phyloP scores from a whole-genome alignment of 2,797 vertebrate species.

The Enteromius unitaeniatus region DNA sequence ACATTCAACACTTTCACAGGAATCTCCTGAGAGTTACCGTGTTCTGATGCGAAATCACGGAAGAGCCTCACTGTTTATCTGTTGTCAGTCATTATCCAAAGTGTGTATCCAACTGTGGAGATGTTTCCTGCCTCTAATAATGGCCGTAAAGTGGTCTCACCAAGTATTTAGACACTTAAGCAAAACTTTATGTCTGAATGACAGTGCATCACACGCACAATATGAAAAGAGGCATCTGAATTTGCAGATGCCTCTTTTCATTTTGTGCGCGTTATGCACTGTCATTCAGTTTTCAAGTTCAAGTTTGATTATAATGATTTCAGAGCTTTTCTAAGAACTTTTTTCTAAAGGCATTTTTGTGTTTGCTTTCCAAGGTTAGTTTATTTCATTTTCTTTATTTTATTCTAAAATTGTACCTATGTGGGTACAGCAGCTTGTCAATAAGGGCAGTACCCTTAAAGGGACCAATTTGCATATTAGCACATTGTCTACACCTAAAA shows the following conservation, averaged over 20 bases:
- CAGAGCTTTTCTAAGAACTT: neutral
- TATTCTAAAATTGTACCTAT: neutral
- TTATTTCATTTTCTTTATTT: neutral
- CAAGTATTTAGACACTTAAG: neutral
- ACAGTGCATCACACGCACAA: neutral
- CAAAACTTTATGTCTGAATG: neutral
- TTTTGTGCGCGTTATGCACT: too few relatives aligned
- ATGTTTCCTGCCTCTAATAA: conserved; percentile 25
- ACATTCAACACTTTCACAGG: conserved; percentile 28
- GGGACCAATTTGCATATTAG: neutral
- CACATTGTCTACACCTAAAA: too few relatives aligned
- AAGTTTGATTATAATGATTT: too few relatives aligned
- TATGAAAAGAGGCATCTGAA: neutral
- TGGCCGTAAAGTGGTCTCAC: neutral
- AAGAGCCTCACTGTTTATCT: conserved; percentile 23
- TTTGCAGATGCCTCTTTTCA: too few relatives aligned
- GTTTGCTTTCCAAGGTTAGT: neutral
- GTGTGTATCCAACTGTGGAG: neutral
- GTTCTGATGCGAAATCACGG: conserved; percentile 15
- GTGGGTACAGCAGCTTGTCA: neutral
- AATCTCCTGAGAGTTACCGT: conserved; percentile 26
- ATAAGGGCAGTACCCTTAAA: neutral
- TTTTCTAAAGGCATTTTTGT: neutral
- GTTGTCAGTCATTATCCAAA: conserved; percentile 13
- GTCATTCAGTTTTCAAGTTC: too few relatives aligned